Evolutionary conservation across 2,888 invertebrate species (phyloP), one percentile per base, ranked within the genome.

Genomic region (Parapristionchus giblindavisi): DNA sequence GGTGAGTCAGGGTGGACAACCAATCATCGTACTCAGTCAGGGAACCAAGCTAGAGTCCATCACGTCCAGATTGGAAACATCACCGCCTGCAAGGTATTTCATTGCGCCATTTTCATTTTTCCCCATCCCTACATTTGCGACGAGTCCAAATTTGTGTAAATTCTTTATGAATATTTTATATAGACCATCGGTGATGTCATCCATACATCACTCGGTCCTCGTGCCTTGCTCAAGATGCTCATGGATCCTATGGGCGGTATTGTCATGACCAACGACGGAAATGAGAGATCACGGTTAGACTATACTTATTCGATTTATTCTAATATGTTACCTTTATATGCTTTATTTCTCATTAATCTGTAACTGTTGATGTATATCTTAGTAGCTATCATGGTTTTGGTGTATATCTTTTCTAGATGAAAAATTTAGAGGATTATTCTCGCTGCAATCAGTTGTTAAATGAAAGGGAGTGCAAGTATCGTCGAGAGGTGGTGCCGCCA

Each of bases 161-260:
- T n/a, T n/a, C n/a, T n/a, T n/a, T n/a, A n/a, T n/a, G 27, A 6
- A 38, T 60, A 32, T 27, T 73, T 51, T 48, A 43, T 83, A 91
- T 89, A 96, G 96, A 93, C 95, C 54, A 95, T 99, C 89, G 98
- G 98, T 77, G 99, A 99, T 91, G 95, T 99, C 76, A 96, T 99
- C 84, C 92, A 99, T 91, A 99, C 99, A 92, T 98, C 98, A 91
- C 92, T 99, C 80, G 99, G 99, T 0, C 99, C 99, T 66, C 93
- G 95, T 89, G 96, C 99, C 68, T 99, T 99, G 99, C 91, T 99
- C 86, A 99, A 99, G 92, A 99, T 99, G 99, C 91, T 99, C 89
- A 97, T 99, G 97, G 98, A 99, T 88, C 99, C 99, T 0, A 99
- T 98, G 96, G 99, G 99, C 61, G 98, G 99, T 52, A 97, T 99